Evolutionary conservation across 2,113 vertebrate genomes (phyloP).

Genomic region (Brachypteracias leptosomus): DNA sequence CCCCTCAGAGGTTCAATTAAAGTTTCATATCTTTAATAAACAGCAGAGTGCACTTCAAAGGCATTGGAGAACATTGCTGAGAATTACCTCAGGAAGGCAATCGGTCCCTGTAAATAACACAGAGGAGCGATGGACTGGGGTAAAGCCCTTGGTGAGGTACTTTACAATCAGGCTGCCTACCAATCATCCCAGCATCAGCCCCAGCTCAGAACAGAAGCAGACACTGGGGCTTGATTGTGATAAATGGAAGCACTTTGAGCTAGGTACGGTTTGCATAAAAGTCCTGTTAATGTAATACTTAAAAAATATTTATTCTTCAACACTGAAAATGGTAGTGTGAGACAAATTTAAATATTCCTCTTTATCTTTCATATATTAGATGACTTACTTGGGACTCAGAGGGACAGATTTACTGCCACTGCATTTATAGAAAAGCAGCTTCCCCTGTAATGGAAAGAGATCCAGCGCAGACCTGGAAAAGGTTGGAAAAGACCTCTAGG

Average conservation of each 20-base stretch:
- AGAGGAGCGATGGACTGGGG: not conserved
- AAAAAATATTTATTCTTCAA: not conserved
- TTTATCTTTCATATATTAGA: not conserved
- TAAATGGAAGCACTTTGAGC: not conserved
- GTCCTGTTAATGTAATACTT: not conserved
- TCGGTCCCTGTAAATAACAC: not conserved
- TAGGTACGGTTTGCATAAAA: not conserved
- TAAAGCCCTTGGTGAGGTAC: not conserved
- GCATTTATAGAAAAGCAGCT: not conserved
- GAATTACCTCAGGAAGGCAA: not conserved
- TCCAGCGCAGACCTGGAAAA: not conserved
- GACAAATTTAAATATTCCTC: not conserved
- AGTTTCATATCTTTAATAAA: conserved; percentile 21
- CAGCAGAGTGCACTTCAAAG: conserved; percentile 14
- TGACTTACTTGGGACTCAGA: not conserved
- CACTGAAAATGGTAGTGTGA: not conserved
- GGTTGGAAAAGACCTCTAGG: no score
- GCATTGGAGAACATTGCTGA: not conserved
- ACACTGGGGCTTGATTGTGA: not conserved
- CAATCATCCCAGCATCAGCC: not conserved
- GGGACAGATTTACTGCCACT: not conserved
- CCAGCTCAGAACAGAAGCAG: not conserved
- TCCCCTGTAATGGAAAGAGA: not conserved
- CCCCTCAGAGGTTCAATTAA: not conserved
- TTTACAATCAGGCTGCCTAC: not conserved